Evolutionary conservation across 2,888 invertebrate genomes (phyloP).

Genomic region (Rhingia rostrata): DNA sequence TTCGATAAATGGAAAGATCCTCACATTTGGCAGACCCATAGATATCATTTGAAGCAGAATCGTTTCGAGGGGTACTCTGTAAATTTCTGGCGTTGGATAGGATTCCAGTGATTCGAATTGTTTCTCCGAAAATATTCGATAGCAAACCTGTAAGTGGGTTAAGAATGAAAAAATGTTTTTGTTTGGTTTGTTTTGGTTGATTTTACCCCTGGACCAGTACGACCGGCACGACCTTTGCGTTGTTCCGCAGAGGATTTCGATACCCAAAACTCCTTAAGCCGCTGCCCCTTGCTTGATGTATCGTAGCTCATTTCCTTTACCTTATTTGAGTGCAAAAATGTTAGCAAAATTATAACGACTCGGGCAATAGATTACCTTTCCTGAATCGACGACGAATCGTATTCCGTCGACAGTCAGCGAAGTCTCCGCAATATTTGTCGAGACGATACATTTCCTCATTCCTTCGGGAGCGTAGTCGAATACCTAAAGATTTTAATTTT

Average conservation of each 20-base stretch:
- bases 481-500: slow-evolving; percentile 82
- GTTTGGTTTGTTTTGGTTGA: background rate
- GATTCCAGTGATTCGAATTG: slow-evolving; percentile 91
- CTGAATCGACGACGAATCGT: slow-evolving; percentile 97
- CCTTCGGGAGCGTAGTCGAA: slow-evolving; percentile 98
- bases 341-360: background rate
- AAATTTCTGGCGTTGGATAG: slow-evolving; percentile 96
- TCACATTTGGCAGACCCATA: slow-evolving; percentile 94
- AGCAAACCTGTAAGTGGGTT: slow-evolving; percentile 86
- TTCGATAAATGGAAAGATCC: slow-evolving; percentile 97
- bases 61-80: slow-evolving; percentile 96
- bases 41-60: slow-evolving; percentile 96
- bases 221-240: slow-evolving; percentile 96
- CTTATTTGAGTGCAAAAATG: slow-evolving; percentile 76
- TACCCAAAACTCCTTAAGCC: slow-evolving; percentile 96
- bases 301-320: slow-evolving; percentile 98
- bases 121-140: slow-evolving; percentile 92
- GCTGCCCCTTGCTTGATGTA: slow-evolving; percentile 93
- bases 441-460: slow-evolving; percentile 97
- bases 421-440: slow-evolving; percentile 99
- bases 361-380: slow-evolving; percentile 87
- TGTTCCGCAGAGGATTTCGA: slow-evolving; percentile 99
- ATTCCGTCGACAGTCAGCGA: slow-evolving; percentile 99
- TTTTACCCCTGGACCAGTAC: slow-evolving; percentile 94
- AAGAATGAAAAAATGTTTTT: background rate